A percentile compares a stretch with the other conserved stretches of the same genome.
phyloP scores from a whole-genome alignment of 2,888 invertebrate genomes.

The Scelioninae gen. 2 region DNA sequence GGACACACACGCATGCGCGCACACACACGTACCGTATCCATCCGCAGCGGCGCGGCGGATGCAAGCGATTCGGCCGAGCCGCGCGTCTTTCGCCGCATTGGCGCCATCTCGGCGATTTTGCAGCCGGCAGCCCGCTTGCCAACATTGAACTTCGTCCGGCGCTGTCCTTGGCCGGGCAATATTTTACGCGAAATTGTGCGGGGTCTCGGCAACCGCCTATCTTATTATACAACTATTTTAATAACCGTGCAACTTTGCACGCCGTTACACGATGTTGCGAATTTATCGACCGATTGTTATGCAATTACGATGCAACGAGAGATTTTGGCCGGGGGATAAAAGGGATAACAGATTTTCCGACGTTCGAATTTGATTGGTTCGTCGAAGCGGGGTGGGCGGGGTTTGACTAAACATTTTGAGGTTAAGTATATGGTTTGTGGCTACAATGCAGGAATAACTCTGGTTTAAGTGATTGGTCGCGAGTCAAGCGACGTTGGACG shows the following conservation, averaged over 20 bases:
- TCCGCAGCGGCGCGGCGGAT: conserved; percentile 14
- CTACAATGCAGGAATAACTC: no score
- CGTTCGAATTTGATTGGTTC: no score
- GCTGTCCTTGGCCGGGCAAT: conserved; percentile 51
- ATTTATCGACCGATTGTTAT: conserved; percentile 56
- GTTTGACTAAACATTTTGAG: no score
- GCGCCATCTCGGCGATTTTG: conserved; percentile 61
- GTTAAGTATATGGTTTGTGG: no score
- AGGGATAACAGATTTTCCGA: no score
- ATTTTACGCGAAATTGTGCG: conserved; percentile 52
- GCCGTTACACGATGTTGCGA: conserved; percentile 50
- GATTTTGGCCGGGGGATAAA: no score
- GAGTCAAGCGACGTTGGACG: no score
- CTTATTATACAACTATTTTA: conserved; percentile 57
- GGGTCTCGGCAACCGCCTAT: conserved; percentile 39
- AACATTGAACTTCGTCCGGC: conserved; percentile 50
- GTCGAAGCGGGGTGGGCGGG: no score
- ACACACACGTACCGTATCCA: conserved; percentile 33
- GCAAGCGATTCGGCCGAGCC: conserved; percentile 32
- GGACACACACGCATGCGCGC: conserved; percentile 29
- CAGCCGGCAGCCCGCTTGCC: conserved; percentile 36
- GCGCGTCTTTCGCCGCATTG: conserved; percentile 57
- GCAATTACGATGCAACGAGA: conserved; percentile 43
- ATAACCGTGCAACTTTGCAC: conserved; percentile 51
- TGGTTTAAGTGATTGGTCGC: no score